Evolutionary conservation across 1,140 invertebrate species (phyloP).

Genomic region (Octopus bimaculoides): DNA sequence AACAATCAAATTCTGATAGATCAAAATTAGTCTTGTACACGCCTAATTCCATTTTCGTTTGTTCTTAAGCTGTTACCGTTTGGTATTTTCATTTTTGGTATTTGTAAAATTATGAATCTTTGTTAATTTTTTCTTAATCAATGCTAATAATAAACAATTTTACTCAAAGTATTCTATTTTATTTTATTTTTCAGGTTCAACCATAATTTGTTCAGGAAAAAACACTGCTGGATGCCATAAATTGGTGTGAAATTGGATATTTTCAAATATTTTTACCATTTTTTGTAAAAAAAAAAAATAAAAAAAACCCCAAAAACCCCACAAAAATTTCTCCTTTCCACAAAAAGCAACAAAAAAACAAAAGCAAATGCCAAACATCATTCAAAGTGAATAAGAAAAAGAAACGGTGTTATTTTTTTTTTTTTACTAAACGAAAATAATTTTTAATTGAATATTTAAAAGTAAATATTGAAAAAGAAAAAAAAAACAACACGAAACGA

Average conservation of each 20-base stretch:
- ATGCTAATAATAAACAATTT: too few species aligned
- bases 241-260: conserved; percentile 7
- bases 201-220: conserved; percentile 13
- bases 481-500: conserved; percentile 15
- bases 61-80: too few species aligned
- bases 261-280: neutral
- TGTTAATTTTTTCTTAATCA: too few species aligned
- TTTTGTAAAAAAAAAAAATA: neutral
- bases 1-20: too few species aligned
- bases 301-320: neutral
- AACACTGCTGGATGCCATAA: neutral
- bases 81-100: too few species aligned
- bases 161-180: conserved; percentile 2
- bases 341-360: neutral
- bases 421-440: neutral
- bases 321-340: neutral
- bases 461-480: neutral
- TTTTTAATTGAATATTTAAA: neutral
- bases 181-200: conserved; percentile 13
- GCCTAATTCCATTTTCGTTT: too few species aligned
- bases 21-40: too few species aligned
- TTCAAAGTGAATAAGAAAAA: neutral
- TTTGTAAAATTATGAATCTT: too few species aligned
- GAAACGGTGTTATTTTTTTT: neutral
- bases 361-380: neutral